These are phyloP conservation scores for Copidosoma aretas DNA, from an alignment of 2,888 invertebrate species.

Conservation along the genomic window DNA sequence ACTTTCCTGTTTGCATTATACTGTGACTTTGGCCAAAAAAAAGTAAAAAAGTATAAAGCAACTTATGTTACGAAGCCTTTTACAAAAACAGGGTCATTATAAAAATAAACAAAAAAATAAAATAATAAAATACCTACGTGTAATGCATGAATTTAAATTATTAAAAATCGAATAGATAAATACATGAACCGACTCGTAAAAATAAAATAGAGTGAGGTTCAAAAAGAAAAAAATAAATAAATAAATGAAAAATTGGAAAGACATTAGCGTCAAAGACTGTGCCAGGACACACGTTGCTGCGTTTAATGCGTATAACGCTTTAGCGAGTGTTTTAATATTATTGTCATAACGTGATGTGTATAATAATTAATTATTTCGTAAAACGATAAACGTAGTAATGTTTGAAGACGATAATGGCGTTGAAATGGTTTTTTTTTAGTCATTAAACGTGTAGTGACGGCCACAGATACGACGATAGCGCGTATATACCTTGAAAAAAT, in stretches of 20 bases:
- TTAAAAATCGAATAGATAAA: too few species aligned
- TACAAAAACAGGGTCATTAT: constrained; percentile 59
- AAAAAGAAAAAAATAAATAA: neutral
- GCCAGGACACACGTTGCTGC: constrained; percentile 22
- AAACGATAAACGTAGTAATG: neutral
- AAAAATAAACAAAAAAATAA: constrained; percentile 18
- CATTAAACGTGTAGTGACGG: neutral
- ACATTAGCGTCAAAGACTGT: constrained; percentile 39
- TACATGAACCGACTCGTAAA: too few species aligned
- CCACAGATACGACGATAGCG: neutral
- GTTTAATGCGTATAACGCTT: constrained; percentile 3
- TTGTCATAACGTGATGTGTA: neutral
- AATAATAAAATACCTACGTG: constrained; percentile 3
- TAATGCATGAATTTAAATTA: neutral
- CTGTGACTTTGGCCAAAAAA: constrained; percentile 47
- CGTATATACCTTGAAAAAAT: neutral
- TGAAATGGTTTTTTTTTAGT: neutral
- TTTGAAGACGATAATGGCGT: too few species aligned
- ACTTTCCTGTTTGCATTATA: constrained; percentile 20
- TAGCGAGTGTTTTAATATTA: constrained; percentile 2
- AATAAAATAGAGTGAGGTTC: too few species aligned
- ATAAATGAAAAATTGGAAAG: constrained; percentile 64
- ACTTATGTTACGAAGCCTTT: constrained; percentile 59
- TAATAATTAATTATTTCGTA: neutral
- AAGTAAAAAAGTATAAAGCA: constrained; percentile 33